Evolutionary conservation across 2,113 vertebrate genomes (phyloP), one percentile per base, ranked within the genome.

Genomic region (Numida meleagris): DNA sequence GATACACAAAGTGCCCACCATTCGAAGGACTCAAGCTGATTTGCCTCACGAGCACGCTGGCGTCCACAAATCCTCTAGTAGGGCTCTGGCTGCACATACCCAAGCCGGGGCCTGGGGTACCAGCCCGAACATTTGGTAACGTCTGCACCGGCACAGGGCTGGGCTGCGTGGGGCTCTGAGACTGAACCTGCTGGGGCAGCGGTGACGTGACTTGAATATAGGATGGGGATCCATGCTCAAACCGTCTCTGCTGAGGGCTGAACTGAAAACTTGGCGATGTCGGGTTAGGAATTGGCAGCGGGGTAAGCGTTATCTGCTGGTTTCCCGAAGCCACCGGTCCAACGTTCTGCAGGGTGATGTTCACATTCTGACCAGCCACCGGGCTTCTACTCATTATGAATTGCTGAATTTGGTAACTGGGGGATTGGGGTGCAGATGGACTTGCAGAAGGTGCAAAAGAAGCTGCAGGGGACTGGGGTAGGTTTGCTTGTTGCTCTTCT

Each of bases 291-390:
- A 99, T 96, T 0, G 99, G 98, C 73, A 99, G 82, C 1, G 98
- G 97, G 17, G 99, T 98, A 3, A 99, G 98, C 0, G 99, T 99
- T 83, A 99, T 99, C 97, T 99, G 99, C 94, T 99, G 99, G 97
- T 98, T 99, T 76, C 98, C 98, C 10, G 98, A 95, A 63, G 98
- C 98, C 75, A 98, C 97, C 2, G 98, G 96, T 17, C 98, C 98
- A 50, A 99, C 98, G 34, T 99, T 99, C 89, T 99, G 99, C 93
- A 99, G 97, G 2, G 99, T 99, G 96, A 99, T 99, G 97, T 99
- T 99, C 95, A 99, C 98, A 25, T 99, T 99, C 96, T 98, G 98
- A 59, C 98, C 98, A 4, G 98, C 97, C 45, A 99, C 98, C 0
- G 99, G 98, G 89, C 98, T 99, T 7, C 99, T 97, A 82, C 98